Evolutionary conservation across 2,797 vertebrate genomes (phyloP), one percentile per base, ranked within the genome.

Genomic region (Pygocentrus nattereri): DNA sequence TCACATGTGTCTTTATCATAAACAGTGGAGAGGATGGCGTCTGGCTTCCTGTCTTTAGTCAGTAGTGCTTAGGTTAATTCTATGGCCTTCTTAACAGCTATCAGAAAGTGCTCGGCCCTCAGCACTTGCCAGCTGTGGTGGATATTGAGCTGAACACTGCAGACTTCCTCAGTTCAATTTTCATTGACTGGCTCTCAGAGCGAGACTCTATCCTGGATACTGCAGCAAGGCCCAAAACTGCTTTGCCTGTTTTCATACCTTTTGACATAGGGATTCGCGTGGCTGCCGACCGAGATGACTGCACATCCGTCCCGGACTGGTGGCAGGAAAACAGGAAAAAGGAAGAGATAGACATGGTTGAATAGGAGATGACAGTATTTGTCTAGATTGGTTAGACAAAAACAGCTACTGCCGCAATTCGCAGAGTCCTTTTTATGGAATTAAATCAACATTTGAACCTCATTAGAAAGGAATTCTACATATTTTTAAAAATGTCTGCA

Each of bases 151-250:
- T 90, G 93, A 92, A 94, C 89, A 94, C 90, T 50, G 93, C 90
- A 80, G 96, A 94, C 90, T 96, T 99, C 95, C 96, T 98, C 96
- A 98, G 94, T 94, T 99, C 96, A 91, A 99, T 98, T 95, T 96
- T 99, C 97, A 98, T 95, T 77, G 94, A 96, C 88, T 97, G 97
- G 94, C 95, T 94, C 91, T 98, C 97, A 38, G 96, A 94, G 89
- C 95, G 95, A 85, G 97, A 92, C 94, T 98, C 97, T 90, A 96
- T 91, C 93, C 96, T 95, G 82, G 95, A 93, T 92, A 96, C 92
- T 86, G 95, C 93, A 89, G 96, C 95, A 91, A 97, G 88, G 88
- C 95, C 97, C 92, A 96, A 84, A 86, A 96, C 89, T 71, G 95
- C 91, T 93, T 96, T 98, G 93, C 94, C 93, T 80, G 95, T 94